Evolutionary conservation across 2,888 invertebrate species (phyloP).

Genomic region (Omphaloscelis lunosa): DNA sequence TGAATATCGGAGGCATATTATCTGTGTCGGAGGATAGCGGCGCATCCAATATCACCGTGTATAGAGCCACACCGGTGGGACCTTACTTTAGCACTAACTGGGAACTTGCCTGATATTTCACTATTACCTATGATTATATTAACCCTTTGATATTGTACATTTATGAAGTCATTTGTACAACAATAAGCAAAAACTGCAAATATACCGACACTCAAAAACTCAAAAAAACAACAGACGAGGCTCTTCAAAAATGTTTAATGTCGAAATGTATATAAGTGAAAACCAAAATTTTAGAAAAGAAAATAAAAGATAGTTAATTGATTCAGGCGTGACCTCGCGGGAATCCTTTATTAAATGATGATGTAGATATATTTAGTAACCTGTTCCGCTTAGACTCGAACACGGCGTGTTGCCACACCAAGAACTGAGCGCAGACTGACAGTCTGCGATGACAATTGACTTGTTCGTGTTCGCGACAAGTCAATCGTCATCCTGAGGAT

Average conservation of each 20-base stretch:
- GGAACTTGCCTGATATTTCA: background rate
- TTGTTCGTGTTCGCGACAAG: no score
- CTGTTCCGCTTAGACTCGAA: no score
- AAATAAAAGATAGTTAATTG: no score
- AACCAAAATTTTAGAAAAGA: background rate
- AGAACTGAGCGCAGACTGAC: no score
- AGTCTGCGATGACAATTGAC: no score
- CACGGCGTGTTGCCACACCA: no score
- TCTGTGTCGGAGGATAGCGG: constrained; percentile 28
- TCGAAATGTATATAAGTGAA: background rate
- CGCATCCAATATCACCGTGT: constrained; percentile 29
- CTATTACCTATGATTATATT: background rate
- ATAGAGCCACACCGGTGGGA: constrained; percentile 27
- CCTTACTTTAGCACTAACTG: constrained; percentile 18
- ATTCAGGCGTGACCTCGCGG: no score
- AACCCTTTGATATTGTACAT: background rate
- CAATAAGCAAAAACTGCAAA: background rate
- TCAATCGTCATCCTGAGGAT: no score
- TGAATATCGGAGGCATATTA: no score
- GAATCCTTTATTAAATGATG: no score
- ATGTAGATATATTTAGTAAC: no score
- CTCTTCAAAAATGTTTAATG: background rate
- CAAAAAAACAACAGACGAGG: background rate
- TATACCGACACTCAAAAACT: background rate
- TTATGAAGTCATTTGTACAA: background rate